Percentiles rank a stretch among this genome's conserved stretches.
Evolutionary conservation across 2,888 invertebrate genomes (phyloP).

Genomic region (Phyllotreta cruciferae): DNA sequence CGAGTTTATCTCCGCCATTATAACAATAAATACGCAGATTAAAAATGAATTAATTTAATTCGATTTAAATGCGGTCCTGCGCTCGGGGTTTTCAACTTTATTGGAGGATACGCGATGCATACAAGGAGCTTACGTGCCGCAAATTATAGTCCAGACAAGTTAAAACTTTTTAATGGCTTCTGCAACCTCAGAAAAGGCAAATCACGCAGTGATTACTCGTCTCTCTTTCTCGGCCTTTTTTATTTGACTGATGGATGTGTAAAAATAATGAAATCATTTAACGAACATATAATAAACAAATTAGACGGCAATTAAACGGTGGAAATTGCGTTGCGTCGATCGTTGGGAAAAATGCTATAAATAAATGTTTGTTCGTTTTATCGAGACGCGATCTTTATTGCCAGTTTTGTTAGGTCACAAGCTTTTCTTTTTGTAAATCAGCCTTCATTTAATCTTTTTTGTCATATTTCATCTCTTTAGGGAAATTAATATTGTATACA

Average conservation of each 20-base stretch:
- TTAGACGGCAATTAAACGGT: slow-evolving; percentile 4
- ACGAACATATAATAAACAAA: slow-evolving; percentile 24
- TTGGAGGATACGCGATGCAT: slow-evolving; percentile 27
- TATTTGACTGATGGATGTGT: slow-evolving; percentile 16
- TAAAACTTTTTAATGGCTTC: slow-evolving; percentile 47
- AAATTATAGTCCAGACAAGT: slow-evolving; percentile 43
- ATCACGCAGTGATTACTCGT: slow-evolving; percentile 42
- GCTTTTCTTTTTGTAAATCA: no score
- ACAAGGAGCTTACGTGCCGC: slow-evolving; percentile 47
- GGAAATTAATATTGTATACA: no score
- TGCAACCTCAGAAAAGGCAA: slow-evolving; percentile 42
- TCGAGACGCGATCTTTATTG: no score
- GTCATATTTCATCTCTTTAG: no score
- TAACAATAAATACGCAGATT: no score
- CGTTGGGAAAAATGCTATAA: background rate
- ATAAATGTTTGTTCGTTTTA: background rate
- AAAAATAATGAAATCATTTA: slow-evolving; percentile 26
- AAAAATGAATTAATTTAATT: background rate
- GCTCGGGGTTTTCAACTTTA: slow-evolving; percentile 16
- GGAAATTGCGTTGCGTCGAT: slow-evolving; percentile 6
- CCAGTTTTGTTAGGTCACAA: no score
- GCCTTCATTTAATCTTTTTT: no score
- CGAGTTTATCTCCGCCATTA: no score
- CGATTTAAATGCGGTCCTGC: slow-evolving; percentile 9
- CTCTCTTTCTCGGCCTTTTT: slow-evolving; percentile 17